These are phyloP conservation scores for Trichosurus vulpecula DNA, from an alignment of 2,797 vertebrate genomes.

Conservation along the genomic window DNA sequence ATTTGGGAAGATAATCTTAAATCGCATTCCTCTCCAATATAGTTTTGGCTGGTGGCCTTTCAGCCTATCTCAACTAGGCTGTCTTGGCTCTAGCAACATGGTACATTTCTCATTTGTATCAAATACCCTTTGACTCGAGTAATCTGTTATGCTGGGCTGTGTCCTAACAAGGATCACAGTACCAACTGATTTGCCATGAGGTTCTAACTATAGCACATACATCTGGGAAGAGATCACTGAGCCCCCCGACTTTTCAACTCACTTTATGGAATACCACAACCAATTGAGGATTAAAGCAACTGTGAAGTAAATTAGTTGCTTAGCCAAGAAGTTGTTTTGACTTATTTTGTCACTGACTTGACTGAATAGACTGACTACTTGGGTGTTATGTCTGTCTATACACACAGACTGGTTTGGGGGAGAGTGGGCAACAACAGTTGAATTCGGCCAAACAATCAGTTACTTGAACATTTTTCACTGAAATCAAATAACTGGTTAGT, in stretches of 20 bases:
- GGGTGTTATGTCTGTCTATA: constrained; percentile 27
- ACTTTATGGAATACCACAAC: constrained; percentile 80
- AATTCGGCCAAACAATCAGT: neutral
- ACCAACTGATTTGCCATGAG: neutral
- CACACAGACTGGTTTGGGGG: constrained; percentile 30
- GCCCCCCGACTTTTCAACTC: constrained; percentile 75
- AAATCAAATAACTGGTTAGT: neutral
- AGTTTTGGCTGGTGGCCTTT: constrained; percentile 61
- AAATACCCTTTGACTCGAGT: constrained; percentile 71
- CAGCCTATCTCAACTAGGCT: constrained; percentile 68
- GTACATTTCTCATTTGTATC: constrained; percentile 53
- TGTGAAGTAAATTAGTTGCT: constrained; percentile 63
- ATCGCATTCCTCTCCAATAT: constrained; percentile 64
- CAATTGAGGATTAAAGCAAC: constrained; percentile 71
- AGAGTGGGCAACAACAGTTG: neutral
- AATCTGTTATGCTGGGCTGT: constrained; percentile 63
- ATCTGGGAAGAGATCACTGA: neutral
- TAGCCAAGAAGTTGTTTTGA: constrained; percentile 53
- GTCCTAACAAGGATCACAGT: neutral
- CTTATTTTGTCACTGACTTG: constrained; percentile 56
- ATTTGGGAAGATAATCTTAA: constrained; percentile 72
- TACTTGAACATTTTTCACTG: neutral
- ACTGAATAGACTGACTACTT: constrained; percentile 1
- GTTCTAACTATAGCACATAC: neutral
- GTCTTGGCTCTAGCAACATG: constrained; percentile 61